Evolutionary conservation across 1,140 invertebrate species (phyloP), one percentile per base, ranked within the genome.

Genomic region (Diorhabda sublineata): DNA sequence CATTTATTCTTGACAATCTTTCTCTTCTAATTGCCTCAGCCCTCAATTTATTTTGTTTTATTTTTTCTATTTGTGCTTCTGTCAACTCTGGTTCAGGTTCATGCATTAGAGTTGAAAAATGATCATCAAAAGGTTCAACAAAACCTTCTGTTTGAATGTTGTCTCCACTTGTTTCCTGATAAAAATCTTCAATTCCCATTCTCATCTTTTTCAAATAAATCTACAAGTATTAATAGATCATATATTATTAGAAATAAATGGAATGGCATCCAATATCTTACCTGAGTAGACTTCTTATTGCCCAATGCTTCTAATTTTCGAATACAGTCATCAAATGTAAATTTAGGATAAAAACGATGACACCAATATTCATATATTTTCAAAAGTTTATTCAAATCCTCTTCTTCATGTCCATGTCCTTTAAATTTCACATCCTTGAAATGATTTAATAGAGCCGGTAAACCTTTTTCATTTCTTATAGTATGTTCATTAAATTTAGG

Each of bases 341-440:
- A 91, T 77, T 91, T 95, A 2, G 96, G 95, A 84, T 91, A 97
- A 58, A 98, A 79, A 68, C 95, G 85, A 79, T 97, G 94, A 2
- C 89, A 90, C 96, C 96, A 98, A 76, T 97, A 95, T 76, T 98
- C 93, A 64, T 97, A 77, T 73, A 88, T 90, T 57, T 90, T 89
- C 83, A 98, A 86, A 0, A 97, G 82, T 61, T 87, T 79, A 77
- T 93, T 87, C 9, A 98, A 83, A 84, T 98, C 95, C 71, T 90
- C 82, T 69, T 88, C 88, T 82, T 97, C 95, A 81, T 92, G 83
- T 2, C 92, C 92, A 84, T 92, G 82, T 61, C 94, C 95, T 81
- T 89, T 87, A 76, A 92, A 94, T 80, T 93, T 91, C 60, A 95
- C 89, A 76, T 91, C 87, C 76, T 92, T 88, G 75, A 95, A 96